A percentile compares a stretch with the other conserved stretches of the same genome.
phyloP scores from a whole-genome alignment of 2,797 vertebrate species.

The Gobio occitaniae region DNA sequence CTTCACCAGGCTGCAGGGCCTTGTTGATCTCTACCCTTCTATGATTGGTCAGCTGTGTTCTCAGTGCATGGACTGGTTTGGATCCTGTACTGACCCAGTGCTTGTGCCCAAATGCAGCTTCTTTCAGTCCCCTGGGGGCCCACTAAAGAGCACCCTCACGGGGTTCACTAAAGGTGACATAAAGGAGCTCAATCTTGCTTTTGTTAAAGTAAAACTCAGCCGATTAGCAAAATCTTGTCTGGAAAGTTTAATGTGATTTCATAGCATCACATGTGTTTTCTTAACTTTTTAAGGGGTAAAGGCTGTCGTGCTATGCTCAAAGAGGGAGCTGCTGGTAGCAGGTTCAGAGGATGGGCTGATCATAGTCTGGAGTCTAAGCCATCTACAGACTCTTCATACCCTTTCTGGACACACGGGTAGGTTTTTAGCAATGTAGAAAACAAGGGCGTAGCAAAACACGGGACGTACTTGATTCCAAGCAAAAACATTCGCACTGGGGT shows the following conservation, averaged over 20 bases:
- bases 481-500: not conserved
- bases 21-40: conserved; percentile 65
- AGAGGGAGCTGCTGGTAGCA: conserved; percentile 73
- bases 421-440: not conserved
- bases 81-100: conserved; percentile 71
- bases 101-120: conserved; percentile 80
- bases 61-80: conserved; percentile 78
- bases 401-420: conserved; percentile 81
- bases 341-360: conserved; percentile 77
- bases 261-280: not conserved
- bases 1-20: conserved; percentile 76
- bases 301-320: conserved; percentile 72
- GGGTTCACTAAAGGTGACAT: conserved; percentile 77
- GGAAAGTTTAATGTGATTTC: not conserved
- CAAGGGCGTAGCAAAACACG: not conserved
- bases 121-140: conserved; percentile 80
- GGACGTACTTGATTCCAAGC: not conserved
- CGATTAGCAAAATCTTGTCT: no score
- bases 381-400: conserved; percentile 71
- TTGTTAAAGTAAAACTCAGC: not conserved
- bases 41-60: conserved; percentile 79
- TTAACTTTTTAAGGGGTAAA: conserved; percentile 72
- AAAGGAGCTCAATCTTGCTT: not conserved
- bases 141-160: conserved; percentile 70
- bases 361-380: conserved; percentile 76